Percentiles rank a stretch among this genome's conserved stretches.
Evolutionary conservation across 1,140 invertebrate species (phyloP).

Genomic region (Thaumatotibia leucotreta): DNA sequence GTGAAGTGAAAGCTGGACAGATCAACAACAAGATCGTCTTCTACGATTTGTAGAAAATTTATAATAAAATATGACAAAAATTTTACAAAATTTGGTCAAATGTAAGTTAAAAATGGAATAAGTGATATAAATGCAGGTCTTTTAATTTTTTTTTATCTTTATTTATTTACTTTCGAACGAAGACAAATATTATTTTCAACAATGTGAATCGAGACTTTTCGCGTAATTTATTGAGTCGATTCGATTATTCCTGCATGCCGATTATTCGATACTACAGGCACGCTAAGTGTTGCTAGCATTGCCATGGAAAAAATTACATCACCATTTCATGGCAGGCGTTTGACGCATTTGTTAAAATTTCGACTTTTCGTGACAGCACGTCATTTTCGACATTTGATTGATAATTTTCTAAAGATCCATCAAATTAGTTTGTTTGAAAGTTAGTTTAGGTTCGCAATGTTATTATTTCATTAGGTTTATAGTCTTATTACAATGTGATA

Average conservation of each 20-base stretch:
- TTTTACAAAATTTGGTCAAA: too few relatives aligned
- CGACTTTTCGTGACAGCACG: conserved; percentile 75
- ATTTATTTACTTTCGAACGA: too few relatives aligned
- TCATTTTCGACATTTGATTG: conserved; percentile 76
- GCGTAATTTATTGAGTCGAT: neutral
- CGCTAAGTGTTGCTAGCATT: conserved; percentile 45
- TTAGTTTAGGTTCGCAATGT: conserved; percentile 71
- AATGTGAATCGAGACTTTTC: too few relatives aligned
- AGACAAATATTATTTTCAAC: neutral
- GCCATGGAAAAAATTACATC: conserved; percentile 64
- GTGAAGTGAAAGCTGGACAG: too few relatives aligned
- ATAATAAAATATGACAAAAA: too few relatives aligned
- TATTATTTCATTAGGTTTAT: conserved; percentile 52
- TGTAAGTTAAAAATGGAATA: too few relatives aligned
- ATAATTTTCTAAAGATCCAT: conserved; percentile 74
- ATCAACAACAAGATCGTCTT: too few relatives aligned
- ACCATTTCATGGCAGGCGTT: conserved; percentile 72
- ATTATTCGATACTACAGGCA: conserved; percentile 3
- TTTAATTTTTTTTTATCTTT: too few relatives aligned
- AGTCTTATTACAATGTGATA: conserved; percentile 59
- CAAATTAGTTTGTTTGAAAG: conserved; percentile 76
- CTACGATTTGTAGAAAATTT: too few relatives aligned
- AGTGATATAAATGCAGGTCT: too few relatives aligned
- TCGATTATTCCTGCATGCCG: neutral
- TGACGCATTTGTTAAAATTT: conserved; percentile 58